phyloP scores from a whole-genome alignment of 2,797 vertebrate species.

The Yasuhikotakia modesta region DNA sequence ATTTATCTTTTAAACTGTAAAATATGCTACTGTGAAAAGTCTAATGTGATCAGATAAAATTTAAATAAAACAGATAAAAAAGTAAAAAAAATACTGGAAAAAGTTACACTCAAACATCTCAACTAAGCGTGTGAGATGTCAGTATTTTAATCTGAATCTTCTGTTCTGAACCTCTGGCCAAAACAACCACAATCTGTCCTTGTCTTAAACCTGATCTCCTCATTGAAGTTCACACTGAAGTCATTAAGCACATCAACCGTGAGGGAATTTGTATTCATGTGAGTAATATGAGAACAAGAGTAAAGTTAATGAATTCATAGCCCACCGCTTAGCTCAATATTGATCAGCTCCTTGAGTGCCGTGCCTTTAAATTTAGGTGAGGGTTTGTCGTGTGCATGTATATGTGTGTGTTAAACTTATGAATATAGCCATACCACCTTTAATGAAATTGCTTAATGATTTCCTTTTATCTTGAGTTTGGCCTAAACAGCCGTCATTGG shows the following conservation, averaged over 20 bases:
- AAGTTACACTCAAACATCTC: background rate
- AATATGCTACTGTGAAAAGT: too few relatives aligned
- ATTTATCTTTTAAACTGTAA: too few relatives aligned
- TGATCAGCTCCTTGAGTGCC: conserved; percentile 41
- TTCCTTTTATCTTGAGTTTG: conserved; percentile 60
- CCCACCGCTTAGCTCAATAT: conserved; percentile 36
- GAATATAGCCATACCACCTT: conserved; percentile 43
- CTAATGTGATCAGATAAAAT: background rate
- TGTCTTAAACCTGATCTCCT: background rate
- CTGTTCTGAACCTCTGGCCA: background rate
- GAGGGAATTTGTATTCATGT: conserved; percentile 47
- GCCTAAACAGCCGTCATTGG: conserved; percentile 47
- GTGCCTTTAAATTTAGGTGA: conserved; percentile 31
- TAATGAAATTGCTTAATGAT: conserved; percentile 61
- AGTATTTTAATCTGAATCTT: background rate
- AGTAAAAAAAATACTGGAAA: background rate
- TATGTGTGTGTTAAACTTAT: conserved; percentile 33
- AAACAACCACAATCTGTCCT: conserved; percentile 5
- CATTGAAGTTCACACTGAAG: background rate
- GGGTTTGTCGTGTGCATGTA: background rate
- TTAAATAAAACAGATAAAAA: background rate
- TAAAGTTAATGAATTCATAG: conserved; percentile 46
- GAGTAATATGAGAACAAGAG: conserved; percentile 34
- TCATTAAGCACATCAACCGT: conserved; percentile 31
- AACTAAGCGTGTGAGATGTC: background rate